Evolutionary conservation across 1,140 invertebrate species (phyloP), one percentile per base, ranked within the genome.

Genomic region (Aleiodes sp.): DNA sequence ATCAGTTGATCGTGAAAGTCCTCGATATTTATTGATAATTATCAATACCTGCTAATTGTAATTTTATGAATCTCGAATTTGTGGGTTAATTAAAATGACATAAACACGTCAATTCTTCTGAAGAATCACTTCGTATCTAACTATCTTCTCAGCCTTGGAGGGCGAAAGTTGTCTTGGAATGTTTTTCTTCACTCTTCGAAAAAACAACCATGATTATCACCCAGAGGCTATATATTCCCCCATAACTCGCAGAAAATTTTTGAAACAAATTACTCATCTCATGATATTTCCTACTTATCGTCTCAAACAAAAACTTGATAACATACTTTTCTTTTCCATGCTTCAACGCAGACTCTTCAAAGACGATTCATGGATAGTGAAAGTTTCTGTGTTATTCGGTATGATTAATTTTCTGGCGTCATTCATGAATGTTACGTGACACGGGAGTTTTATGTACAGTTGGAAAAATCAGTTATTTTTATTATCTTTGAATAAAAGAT

Each of bases 131-230:
- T 71, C 52, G 71, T 71, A 73, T 73, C 1, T 71, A 71, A 73
- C 78, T 82, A 79, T 82, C 80, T 82, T 83, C 82, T 81, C 82
- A 82, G 82, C 82, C 82, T 84, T 84, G 82, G 79, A 79, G 82
- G 82, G 82, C 82, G 82, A 84, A 84, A 84, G 82, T 82, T 82
- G 80, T 82, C 79, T 82, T 74, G 65, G 35, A 46, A 64, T 66
- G 31, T 67, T 41, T 62, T 26, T 29, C 10, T 33, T 26, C 37
- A 43, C n/a, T 14, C 12, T 4, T 65, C 29, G 16, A 41, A 28
- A 1, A 60, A n/a, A 61, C 39, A 56, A 21, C 24, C 4, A 68
- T 60, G 21, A 1, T 1, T 41, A 28, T 24, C 7, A n/a, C 10
- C 10, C 4, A 60, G 10, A 29, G 6, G 4, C 8, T 0, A 0